Base-by-base conservation (phyloP, 2,888 invertebrate genomes). In the Deilephila elpenor region DNA sequence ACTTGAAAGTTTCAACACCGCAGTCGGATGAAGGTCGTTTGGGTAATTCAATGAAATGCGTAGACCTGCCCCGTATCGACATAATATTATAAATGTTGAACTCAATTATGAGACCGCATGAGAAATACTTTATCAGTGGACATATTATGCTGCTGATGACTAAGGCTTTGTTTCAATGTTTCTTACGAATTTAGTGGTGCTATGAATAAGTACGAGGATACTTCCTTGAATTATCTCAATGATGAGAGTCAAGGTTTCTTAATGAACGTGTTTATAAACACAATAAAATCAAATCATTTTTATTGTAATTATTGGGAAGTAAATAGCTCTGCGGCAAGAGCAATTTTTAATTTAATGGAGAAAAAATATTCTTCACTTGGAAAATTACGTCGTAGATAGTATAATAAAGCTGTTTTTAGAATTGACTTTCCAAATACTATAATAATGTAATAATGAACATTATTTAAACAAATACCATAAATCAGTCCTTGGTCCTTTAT, bases 1-100 rank as follows among this genome's bases (percentile, higher is more conserved):
- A 82, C 83, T 84, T 84, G 86, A 86, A 87, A 88, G 89, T 93
- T 93, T 91, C 92, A 86, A 93, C 91, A 88, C 82, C 82, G 86
- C 86, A 83, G 85, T 87, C 83, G 83, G 80, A 85, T 83, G 93
- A 93, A 93, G 93, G 93, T 84, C 87, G 83, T 74, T 71, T 25
- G 34, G 62, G 59, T 73, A 70, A 73, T 73, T 71, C 73, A 71
- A 73, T 44, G 56, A 73, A 71, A 73, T 34, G 5, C n/a, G 72
- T 73, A 59, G 72, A 73, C 73, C 53, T 70, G 70, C 67, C 70
- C 56, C 59, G 34, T 61, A 29, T 60, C 29, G 25, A 17, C 60
- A 51, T 59, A 25, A 32, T 32, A 32, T 53, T 32, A 32, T 53
- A 70, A 59, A 73, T 59, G 17, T 70, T n/a, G 29, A 59, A 59